Conservation (phyloP, 2,888 invertebrate species). For the Ditula angustiorana region DNA sequence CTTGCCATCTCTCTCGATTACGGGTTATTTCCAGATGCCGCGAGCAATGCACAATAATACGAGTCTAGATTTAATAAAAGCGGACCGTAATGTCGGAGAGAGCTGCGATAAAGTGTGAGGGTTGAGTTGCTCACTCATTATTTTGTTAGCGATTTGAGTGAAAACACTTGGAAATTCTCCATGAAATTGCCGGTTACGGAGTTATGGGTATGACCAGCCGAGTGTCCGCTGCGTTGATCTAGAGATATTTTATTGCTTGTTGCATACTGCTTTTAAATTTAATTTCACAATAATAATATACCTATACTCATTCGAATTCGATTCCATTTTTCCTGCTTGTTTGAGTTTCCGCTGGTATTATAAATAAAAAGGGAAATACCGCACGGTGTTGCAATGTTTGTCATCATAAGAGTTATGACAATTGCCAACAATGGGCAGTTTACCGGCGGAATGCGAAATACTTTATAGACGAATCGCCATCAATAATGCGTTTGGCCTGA, state of each 20-base stretch:
- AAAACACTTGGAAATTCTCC: conserved; percentile 74
- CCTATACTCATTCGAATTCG: background rate
- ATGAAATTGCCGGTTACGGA: conserved; percentile 70
- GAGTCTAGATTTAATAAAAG: conserved; percentile 76
- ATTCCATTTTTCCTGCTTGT: conserved; percentile 26
- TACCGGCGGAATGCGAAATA: conserved; percentile 31
- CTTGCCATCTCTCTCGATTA: conserved; percentile 60
- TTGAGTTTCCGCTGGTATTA: conserved; percentile 12
- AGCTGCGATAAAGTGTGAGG: conserved; percentile 74
- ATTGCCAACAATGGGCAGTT: conserved; percentile 34
- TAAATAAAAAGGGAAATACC: conserved; percentile 7
- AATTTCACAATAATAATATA: background rate
- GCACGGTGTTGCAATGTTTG: conserved; percentile 28
- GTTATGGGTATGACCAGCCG: conserved; percentile 49
- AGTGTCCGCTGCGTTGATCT: conserved; percentile 31
- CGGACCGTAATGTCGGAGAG: conserved; percentile 59
- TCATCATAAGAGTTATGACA: conserved; percentile 12
- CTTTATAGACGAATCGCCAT: conserved; percentile 36
- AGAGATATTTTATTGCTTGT: conserved; percentile 25
- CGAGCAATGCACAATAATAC: conserved; percentile 67
- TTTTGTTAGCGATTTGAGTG: conserved; percentile 75
- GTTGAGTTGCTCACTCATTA: conserved; percentile 68
- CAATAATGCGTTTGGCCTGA: conserved; percentile 37
- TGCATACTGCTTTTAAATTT: conserved; percentile 29
- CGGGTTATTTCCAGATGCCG: conserved; percentile 64